Base-by-base conservation (phyloP, 2,888 invertebrate genomes). In the Limnephilus lunatus region DNA sequence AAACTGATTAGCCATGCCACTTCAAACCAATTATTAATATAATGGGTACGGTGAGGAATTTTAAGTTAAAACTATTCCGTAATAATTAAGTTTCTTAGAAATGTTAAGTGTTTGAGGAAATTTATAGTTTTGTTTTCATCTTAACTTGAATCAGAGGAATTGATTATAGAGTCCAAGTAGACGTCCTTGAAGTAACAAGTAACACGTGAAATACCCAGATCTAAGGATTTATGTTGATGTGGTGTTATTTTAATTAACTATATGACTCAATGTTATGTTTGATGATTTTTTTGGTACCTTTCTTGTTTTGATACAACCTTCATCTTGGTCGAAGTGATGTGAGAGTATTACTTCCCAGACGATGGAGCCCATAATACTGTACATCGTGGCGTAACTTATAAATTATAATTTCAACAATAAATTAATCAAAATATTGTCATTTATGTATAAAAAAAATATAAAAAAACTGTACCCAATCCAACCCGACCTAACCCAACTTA, bases 51-150 rank as follows among this genome's bases (percentile, higher is more conserved):
- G 35, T 35, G 3, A 83, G 83, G 32, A 83, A 83, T 83, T 83
- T 83, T 35, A n/a, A 68, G 68, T 68, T 68, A 83, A 39, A 83
- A 35, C 11, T 83, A 83, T 83, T 35, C 35, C 32, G 35, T 35
- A 83, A 83, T 32, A 35, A 83, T 39, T 83, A 83, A 35, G 83
- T 83, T 83, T 83, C 83, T 83, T 83, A 19, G 83, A 83, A 83
- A 32, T 83, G 83, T 32, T 83, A 25, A 35, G 32, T 83, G 83
- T 83, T 83, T 83, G 2, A 25, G 25, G 83, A 25, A 83, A 83
- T 83, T 83, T 83, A 83, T 83, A 32, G 35, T 35, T 32, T 83
- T 83, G 83, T 83, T 83, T 31, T 83, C 83, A 32, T 25, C 35
- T 35, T 83, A n/a, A 83, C 35, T 35, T 83, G n/a, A 25, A 68